Evolutionary conservation across 2,888 invertebrate genomes (phyloP).

Genomic region (Fragum whitleyi): DNA sequence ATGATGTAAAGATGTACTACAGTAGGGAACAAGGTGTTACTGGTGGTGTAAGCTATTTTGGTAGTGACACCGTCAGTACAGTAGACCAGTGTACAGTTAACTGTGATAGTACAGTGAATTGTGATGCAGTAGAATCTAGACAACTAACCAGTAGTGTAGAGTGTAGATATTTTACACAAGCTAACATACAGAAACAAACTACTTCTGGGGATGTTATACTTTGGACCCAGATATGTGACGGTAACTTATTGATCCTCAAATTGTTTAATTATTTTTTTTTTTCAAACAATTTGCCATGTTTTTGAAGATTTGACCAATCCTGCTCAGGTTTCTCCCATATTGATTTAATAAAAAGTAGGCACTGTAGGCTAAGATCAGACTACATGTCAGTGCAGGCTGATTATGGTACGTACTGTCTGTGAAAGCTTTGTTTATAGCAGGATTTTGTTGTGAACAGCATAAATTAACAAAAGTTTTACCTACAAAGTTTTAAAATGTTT

Average conservation of each 20-base stretch:
- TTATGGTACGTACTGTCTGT: too few relatives aligned
- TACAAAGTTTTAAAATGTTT: too few relatives aligned
- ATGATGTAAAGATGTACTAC: slow-evolving; percentile 6
- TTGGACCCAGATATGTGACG: slow-evolving; percentile 7
- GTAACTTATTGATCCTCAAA: neutral
- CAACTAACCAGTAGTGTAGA: neutral
- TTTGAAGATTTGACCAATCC: too few relatives aligned
- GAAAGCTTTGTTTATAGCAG: too few relatives aligned
- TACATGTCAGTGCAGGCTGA: too few relatives aligned
- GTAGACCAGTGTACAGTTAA: slow-evolving; percentile 5
- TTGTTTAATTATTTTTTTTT: too few relatives aligned
- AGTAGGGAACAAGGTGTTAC: slow-evolving; percentile 9
- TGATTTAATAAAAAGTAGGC: too few relatives aligned
- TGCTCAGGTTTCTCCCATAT: too few relatives aligned
- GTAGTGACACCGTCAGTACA: neutral
- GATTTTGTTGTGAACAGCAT: too few relatives aligned
- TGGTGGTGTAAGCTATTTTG: neutral
- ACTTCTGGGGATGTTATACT: slow-evolving; percentile 5
- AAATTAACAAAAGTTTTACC: too few relatives aligned
- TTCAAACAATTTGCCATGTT: too few relatives aligned
- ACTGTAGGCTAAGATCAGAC: too few relatives aligned
- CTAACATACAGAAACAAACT: neutral
- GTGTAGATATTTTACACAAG: neutral
- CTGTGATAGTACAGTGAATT: neutral
- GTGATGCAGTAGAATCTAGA: slow-evolving; percentile 2